These are phyloP conservation scores for Aptenodytes forsteri DNA, from an alignment of 2,113 vertebrate species.

Conservation along the genomic window DNA sequence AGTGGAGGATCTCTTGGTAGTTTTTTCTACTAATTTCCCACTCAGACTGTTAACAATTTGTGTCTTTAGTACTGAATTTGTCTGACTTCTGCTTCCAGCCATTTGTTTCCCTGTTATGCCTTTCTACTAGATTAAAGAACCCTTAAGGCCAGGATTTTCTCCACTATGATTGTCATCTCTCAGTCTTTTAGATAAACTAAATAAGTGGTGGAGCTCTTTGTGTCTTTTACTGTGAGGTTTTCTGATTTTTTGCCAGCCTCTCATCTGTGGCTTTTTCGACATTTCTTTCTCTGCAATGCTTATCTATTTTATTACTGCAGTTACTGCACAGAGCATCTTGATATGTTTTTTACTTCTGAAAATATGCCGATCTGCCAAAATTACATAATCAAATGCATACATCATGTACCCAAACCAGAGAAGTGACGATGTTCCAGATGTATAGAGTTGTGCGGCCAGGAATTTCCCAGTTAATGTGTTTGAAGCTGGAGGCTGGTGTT, in stretches of 20 bases:
- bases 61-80: background rate
- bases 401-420: background rate
- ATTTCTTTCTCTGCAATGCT: background rate
- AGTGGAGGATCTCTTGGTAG: background rate
- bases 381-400: background rate
- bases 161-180: background rate
- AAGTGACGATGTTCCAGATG: background rate
- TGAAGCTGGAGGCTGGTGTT: background rate
- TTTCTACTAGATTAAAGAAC: background rate
- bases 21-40: background rate
- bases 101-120: background rate
- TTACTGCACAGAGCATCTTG: background rate
- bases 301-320: background rate
- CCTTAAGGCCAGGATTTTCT: background rate
- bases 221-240: background rate
- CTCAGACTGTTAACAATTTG: background rate
- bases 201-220: background rate
- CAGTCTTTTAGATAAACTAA: background rate
- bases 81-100: background rate
- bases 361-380: rapidly evolving
- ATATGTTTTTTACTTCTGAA: background rate
- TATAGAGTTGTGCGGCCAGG: background rate
- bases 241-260: background rate
- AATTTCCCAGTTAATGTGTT: background rate
- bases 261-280: background rate